These are phyloP conservation scores for Apeltes quadracus DNA, from an alignment of 2,113 vertebrate species.

Conservation along the genomic window DNA sequence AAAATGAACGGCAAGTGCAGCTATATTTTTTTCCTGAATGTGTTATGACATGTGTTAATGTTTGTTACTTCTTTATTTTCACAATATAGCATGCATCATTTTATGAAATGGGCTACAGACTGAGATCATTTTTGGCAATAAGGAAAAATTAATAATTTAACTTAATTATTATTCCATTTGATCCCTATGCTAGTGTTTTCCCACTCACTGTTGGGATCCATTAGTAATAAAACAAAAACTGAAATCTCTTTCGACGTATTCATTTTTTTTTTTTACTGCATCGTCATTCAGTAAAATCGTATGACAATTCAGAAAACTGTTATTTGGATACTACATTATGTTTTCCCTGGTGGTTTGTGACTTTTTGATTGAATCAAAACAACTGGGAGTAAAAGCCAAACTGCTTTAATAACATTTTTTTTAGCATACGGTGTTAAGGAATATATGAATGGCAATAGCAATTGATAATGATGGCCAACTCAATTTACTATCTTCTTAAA, in stretches of 20 bases:
- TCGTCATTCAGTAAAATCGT: constrained; percentile 1
- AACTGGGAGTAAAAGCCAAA: constrained; percentile 33
- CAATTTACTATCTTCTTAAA: neutral
- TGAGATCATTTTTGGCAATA: neutral
- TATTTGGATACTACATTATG: constrained; percentile 23
- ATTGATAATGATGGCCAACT: neutral
- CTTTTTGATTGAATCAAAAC: constrained; percentile 39
- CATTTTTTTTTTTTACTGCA: constrained; percentile 30
- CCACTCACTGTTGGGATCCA: neutral
- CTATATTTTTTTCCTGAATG: constrained; percentile 58
- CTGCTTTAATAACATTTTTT: neutral
- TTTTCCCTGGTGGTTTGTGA: constrained; percentile 41
- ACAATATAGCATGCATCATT: constrained; percentile 57
- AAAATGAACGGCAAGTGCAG: constrained; percentile 73
- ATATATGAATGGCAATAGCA: neutral
- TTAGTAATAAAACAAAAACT: neutral
- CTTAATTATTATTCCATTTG: neutral
- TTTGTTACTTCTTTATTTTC: constrained; percentile 55
- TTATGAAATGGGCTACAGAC: constrained; percentile 12
- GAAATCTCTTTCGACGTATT: constrained; percentile 17
- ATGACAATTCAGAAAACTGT: constrained; percentile 10
- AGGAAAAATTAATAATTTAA: neutral
- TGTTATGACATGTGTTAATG: constrained; percentile 36
- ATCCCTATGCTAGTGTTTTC: neutral
- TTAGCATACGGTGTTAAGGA: neutral